phyloP scores from a whole-genome alignment of 1,140 invertebrate genomes.

The Arion vulgaris region DNA sequence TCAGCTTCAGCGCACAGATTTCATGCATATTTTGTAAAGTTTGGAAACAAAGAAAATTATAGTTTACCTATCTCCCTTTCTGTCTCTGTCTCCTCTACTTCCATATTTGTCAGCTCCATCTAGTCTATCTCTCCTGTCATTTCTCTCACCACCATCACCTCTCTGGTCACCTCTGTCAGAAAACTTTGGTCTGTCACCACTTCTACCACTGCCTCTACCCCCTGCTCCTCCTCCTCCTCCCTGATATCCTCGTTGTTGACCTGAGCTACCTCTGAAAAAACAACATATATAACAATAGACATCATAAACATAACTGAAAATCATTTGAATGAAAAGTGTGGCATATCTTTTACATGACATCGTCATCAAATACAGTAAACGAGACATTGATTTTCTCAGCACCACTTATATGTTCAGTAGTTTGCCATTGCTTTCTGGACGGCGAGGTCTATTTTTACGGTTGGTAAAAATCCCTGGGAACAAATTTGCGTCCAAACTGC shows the following conservation, averaged over 20 bases:
- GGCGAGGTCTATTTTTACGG: too few relatives aligned
- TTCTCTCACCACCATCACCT: neutral
- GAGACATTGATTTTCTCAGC: too few relatives aligned
- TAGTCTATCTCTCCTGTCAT: neutral
- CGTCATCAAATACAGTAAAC: too few relatives aligned
- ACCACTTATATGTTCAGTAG: too few relatives aligned
- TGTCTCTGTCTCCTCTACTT: conserved; percentile 23
- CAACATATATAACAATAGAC: neutral
- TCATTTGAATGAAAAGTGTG: too few relatives aligned
- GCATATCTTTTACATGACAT: too few relatives aligned
- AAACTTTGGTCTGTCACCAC: neutral
- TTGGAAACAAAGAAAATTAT: neutral
- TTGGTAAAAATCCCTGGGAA: too few relatives aligned
- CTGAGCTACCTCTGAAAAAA: neutral
- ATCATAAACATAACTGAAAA: too few relatives aligned
- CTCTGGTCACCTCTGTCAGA: conserved; percentile 19
- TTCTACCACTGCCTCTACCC: neutral
- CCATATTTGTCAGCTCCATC: conserved; percentile 19
- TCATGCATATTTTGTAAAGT: too few relatives aligned
- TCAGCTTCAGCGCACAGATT: too few relatives aligned
- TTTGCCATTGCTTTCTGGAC: too few relatives aligned
- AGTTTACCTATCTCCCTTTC: conserved; percentile 1
- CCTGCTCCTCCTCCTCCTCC: neutral
- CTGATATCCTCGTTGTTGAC: neutral
- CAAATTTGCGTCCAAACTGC: too few relatives aligned